Conservation (phyloP, 2,797 vertebrate species). For the Ambastaia sidthimunki region DNA sequence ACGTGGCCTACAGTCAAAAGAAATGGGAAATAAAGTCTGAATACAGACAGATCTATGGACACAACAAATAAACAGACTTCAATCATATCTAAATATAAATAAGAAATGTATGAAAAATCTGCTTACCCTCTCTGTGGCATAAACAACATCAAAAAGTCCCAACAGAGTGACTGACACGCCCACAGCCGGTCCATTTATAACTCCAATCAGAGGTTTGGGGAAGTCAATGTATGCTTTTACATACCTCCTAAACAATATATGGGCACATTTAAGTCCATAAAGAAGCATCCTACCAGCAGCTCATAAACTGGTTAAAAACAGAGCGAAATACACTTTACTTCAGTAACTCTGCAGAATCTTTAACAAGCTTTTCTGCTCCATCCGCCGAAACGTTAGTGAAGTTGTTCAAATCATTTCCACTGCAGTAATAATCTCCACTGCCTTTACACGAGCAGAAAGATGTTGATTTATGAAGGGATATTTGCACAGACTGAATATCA, state of each 20-base stretch:
- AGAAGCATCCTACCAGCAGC: neutral
- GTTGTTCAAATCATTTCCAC: conserved; percentile 92
- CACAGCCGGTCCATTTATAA: conserved; percentile 91
- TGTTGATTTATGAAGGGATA: neutral
- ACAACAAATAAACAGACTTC: neutral
- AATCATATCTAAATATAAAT: neutral
- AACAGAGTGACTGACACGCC: conserved; percentile 87
- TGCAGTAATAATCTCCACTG: conserved; percentile 89
- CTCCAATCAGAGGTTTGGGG: conserved; percentile 89
- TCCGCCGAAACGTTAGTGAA: conserved; percentile 72
- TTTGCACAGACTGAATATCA: neutral
- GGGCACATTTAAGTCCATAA: neutral
- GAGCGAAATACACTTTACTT: conserved; percentile 70
- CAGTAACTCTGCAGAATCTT: conserved; percentile 68
- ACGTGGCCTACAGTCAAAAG: conserved; percentile 81
- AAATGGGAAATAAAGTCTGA: conserved; percentile 1
- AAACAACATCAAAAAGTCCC: conserved; percentile 88
- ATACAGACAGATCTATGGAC: neutral
- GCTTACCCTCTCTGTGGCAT: conserved; percentile 83
- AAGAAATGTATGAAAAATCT: neutral
- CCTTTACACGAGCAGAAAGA: conserved; percentile 70
- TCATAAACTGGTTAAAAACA: neutral
- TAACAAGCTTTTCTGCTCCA: conserved; percentile 73
- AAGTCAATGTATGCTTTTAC: conserved; percentile 90
- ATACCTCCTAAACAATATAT: conserved; percentile 75